Base-by-base conservation (phyloP, 1,140 invertebrate genomes). In the Nymphalis io region DNA sequence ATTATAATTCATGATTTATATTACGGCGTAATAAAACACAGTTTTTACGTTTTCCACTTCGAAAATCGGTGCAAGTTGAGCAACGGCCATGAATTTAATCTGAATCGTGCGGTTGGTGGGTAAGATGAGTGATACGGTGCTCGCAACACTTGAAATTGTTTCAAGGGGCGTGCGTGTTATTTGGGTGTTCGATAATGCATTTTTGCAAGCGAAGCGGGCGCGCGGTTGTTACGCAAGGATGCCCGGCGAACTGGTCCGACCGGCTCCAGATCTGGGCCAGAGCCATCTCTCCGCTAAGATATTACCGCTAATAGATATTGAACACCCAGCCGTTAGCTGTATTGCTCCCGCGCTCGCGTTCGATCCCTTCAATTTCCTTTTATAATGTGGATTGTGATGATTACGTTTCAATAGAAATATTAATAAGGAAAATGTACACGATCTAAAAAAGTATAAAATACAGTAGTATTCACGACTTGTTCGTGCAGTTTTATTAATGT, bases 281-380 rank as follows among this genome's bases (percentile, higher is more conserved):
- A 85, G 78, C 77, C 89, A 90, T 91, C 88, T 90, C 83, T 86
- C 82, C 72, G 78, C 79, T 84, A 85, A 88, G 79, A 87, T 89
- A 88, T 86, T 83, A 83, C 85, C 79, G 80, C 85, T 89, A 90
- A 90, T 90, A 89, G 84, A 90, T 88, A 87, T 84, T 85, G 80
- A 84, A 84, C 79, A 82, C 82, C 78, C 75, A 81, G 69, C 76
- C 64, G 78, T 77, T 82, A 79, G 74, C 72, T 64, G 73, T 63
- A 58, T 72, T 62, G 48, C 58, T 51, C 59, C 62, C 55, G 51
- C 61, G 61, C 21, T 70, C 59, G 53, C 48, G 44, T 62, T 69
- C 57, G 59, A 59, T 48, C 39, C 42, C 39, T 23, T 44, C 58
- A 53, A 46, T 71, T 60, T 65, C 20, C 64, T 65, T 65, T 55